These are phyloP conservation scores for Octodon degus DNA, from an alignment of 2,113 vertebrate genomes.

Conservation along the genomic window DNA sequence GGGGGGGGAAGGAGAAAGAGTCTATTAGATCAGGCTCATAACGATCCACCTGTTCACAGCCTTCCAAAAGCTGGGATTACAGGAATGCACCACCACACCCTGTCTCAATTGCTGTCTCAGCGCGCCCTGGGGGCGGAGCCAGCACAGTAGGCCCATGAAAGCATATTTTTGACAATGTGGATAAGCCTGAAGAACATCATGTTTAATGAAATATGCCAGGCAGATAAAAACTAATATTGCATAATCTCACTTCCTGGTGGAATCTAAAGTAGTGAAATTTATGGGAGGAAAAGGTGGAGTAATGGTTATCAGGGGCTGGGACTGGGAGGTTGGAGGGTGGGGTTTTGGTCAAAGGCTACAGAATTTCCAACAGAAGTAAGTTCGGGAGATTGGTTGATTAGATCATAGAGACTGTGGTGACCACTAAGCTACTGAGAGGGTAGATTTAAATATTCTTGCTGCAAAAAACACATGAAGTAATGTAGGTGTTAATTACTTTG, in stretches of 20 bases:
- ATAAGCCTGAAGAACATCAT: not conserved
- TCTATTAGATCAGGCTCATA: too few species aligned
- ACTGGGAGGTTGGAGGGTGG: too few species aligned
- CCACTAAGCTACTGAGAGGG: not conserved
- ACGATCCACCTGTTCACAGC: too few species aligned
- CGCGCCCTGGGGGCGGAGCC: too few species aligned
- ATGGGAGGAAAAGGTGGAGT: not conserved
- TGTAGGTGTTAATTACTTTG: not conserved
- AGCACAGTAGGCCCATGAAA: not conserved
- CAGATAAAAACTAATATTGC: not conserved
- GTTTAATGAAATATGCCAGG: not conserved
- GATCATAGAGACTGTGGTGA: not conserved
- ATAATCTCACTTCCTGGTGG: not conserved
- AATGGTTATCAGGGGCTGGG: not conserved
- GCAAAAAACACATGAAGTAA: not conserved
- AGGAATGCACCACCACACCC: too few species aligned
- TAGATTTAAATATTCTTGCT: not conserved
- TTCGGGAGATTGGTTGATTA: not conserved
- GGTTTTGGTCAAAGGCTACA: not conserved
- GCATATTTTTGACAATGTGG: not conserved
- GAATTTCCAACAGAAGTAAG: not conserved
- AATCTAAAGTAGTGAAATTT: not conserved
- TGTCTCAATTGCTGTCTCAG: too few species aligned
- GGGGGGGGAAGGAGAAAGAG: too few species aligned
- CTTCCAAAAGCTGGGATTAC: too few species aligned